Conservation (phyloP, 2,888 invertebrate species). For the Chymomyza procnemis region DNA sequence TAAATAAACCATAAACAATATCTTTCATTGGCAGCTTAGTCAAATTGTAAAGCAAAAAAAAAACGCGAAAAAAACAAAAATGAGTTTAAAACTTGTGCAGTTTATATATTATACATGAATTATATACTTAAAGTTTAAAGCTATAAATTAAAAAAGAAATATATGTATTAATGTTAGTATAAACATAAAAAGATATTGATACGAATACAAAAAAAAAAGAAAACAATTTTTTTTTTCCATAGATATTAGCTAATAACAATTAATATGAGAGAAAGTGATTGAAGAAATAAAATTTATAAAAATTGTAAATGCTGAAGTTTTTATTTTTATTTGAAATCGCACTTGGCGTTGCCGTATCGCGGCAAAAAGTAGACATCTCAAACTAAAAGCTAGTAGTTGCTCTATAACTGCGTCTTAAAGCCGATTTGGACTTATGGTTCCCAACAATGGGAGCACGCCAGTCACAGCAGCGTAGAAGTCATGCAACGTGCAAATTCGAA, state of each 20-base stretch:
- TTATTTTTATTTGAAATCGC: neutral
- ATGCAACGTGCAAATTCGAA: no score
- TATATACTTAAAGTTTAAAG: neutral
- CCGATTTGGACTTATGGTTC: no score
- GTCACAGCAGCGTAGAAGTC: no score
- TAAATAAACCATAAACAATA: neutral
- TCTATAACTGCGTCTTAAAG: no score
- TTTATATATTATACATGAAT: slow-evolving; percentile 28
- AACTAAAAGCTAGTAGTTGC: no score
- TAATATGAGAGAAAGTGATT: slow-evolving; percentile 67
- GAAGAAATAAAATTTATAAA: slow-evolving; percentile 63
- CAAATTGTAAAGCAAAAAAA: slow-evolving; percentile 44
- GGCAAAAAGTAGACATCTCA: no score
- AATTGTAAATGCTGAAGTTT: slow-evolving; percentile 22
- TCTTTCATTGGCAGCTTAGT: slow-evolving; percentile 47
- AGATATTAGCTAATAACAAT: slow-evolving; percentile 68
- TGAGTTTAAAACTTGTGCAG: slow-evolving; percentile 35
- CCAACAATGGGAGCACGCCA: no score
- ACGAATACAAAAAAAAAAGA: no score
- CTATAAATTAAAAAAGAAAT: no score
- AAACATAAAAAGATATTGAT: slow-evolving; percentile 38
- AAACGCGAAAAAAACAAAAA: neutral
- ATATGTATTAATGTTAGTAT: slow-evolving; percentile 61
- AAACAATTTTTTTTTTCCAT: slow-evolving; percentile 52
- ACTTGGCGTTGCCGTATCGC: no score